Evolutionary conservation across 1,140 invertebrate species (phyloP).

Genomic region (Heliconius congener): DNA sequence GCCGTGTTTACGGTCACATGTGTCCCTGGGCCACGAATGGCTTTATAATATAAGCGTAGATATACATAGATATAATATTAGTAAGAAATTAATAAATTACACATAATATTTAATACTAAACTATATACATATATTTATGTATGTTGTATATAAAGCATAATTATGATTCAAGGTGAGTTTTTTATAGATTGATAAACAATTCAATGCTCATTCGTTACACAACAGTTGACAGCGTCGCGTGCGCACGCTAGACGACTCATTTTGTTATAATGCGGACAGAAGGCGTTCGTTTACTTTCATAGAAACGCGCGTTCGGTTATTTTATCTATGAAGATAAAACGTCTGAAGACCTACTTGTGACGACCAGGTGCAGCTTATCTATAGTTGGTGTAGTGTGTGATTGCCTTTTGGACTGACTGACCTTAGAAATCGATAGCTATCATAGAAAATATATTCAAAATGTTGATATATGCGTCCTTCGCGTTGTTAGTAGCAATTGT

Average conservation of each 20-base stretch:
- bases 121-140: not conserved
- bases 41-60: too few relatives aligned
- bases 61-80: too few relatives aligned
- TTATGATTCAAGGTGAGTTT: slow-evolving; percentile 45
- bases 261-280: slow-evolving; percentile 38
- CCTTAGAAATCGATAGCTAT: not conserved
- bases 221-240: slow-evolving; percentile 53
- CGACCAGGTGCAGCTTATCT: not conserved
- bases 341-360: not conserved
- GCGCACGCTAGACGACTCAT: slow-evolving; percentile 51
- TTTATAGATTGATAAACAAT: slow-evolving; percentile 41
- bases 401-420: not conserved
- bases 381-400: not conserved
- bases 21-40: too few relatives aligned
- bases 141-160: not conserved
- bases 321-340: slow-evolving; percentile 22
- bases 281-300: slow-evolving; percentile 33
- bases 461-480: not conserved
- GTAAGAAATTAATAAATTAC: too few relatives aligned
- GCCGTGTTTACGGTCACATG: too few relatives aligned
- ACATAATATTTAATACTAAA: not conserved
- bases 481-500: slow-evolving; percentile 36
- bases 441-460: not conserved
- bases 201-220: slow-evolving; percentile 47
- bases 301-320: slow-evolving; percentile 3